Base-by-base conservation (phyloP, 2,888 invertebrate species). In the Phragmatobia fuliginosa region DNA sequence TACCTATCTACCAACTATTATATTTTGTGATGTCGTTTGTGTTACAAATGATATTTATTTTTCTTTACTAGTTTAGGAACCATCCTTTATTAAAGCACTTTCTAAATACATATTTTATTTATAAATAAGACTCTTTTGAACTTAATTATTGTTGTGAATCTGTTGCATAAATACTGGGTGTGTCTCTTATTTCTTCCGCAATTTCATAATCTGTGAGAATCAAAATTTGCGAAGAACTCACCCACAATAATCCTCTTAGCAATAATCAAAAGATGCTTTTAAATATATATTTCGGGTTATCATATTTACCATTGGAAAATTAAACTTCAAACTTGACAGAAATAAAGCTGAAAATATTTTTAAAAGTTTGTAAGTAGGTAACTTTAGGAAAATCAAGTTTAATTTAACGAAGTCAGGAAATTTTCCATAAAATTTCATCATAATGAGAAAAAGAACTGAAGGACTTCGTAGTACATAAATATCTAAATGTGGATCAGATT, bases 401-500 rank as follows among this genome's bases (percentile, higher is more conserved):
- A n/a, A 1, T 60, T 60, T 60, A 11, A 25, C n/a, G 25, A 36
- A 45, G 10, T 45, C 14, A 41, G 7, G 41, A 31, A 32, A 45
- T 49, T 49, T n/a, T n/a, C 5, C 33, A 21, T 38, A 7, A 25
- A n/a, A 61, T 66, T 72, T 64, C 28, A 28, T 73, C 69, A 69
- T 80, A 77, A 79, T 66, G 72, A 73, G 71, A 77, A 77, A 72
- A 69, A 66, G 71, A 78, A 64, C 74, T 76, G 71, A 80, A 77
- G 73, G 78, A 79, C 68, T 83, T 81, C 73, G 49, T 73, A 49
- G 45, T 21, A 79, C 82, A 83, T 77, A 80, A 79, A 83, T 80
- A 83, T 81, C 77, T 77, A 80, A 82, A 85, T 80, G 79, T 69
- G 77, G 77, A 80, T 78, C 75, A 78, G 76, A 83, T 83, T 84